Conservation (phyloP, 2,797 vertebrate genomes). For the Cryptoblepharus egeriae region DNA sequence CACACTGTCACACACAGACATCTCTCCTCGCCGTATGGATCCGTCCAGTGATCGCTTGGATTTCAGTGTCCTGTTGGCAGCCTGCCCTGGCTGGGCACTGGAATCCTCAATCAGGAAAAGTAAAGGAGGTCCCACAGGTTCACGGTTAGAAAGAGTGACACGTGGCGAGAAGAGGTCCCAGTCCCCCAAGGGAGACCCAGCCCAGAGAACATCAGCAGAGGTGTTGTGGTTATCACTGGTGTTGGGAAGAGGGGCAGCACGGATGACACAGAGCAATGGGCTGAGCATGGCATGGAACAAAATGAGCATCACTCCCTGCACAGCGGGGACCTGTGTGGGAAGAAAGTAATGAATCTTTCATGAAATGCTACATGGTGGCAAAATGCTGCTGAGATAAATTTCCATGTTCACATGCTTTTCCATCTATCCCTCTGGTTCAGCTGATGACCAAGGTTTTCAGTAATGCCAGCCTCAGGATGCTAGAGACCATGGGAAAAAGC, state of each 20-base stretch:
- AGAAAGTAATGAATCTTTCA: background rate
- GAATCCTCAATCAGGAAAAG: slow-evolving; percentile 67
- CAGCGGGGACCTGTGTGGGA: slow-evolving; percentile 61
- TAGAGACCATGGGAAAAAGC: no score
- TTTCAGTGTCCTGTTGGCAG: slow-evolving; percentile 66
- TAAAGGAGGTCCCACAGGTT: slow-evolving; percentile 68
- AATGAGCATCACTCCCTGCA: slow-evolving; percentile 69
- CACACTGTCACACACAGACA: slow-evolving; percentile 85
- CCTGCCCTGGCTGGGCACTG: slow-evolving; percentile 34
- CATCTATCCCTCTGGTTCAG: no score
- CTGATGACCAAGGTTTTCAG: background rate
- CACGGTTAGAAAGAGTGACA: slow-evolving; percentile 66
- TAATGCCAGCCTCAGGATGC: no score
- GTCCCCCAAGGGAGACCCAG: slow-evolving; percentile 31
- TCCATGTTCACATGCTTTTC: no score
- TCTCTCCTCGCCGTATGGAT: slow-evolving; percentile 75
- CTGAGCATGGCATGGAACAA: slow-evolving; percentile 47
- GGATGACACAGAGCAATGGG: slow-evolving; percentile 58
- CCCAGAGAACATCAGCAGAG: slow-evolving; percentile 31
- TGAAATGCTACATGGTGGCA: background rate
- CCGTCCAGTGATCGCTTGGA: slow-evolving; percentile 65
- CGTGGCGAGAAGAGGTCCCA: slow-evolving; percentile 75
- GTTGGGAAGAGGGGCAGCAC: slow-evolving; percentile 60
- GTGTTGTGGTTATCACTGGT: slow-evolving; percentile 51
- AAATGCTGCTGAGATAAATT: background rate